Evolutionary conservation across 2,797 vertebrate species (phyloP), one percentile per base, ranked within the genome.

Genomic region (Danio kyathit): DNA sequence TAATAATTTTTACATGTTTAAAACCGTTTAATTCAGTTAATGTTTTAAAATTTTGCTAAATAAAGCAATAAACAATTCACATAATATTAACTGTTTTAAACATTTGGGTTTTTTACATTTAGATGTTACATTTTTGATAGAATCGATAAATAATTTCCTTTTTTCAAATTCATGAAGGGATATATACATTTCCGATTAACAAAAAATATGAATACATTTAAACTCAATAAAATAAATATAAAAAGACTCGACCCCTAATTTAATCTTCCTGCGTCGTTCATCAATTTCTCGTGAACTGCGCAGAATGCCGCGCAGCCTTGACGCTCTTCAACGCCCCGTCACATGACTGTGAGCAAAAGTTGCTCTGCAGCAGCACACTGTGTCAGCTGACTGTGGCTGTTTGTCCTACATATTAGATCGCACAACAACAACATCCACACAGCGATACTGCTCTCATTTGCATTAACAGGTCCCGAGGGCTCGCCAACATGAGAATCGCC

Each of bases 401-500:
- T 61, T 17, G 1, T 46, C 21, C 46, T 74, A 44, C 52, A 82
- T 21, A 74, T 49, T 19, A 63, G 48, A 5, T 17, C 38, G 43
- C 49, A 44, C 11, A 43, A 74, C 21, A 19, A 57, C 57, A 46
- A 43, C 5, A 0, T 6, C 1, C 38, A 38, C 52, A 40, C 11
- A 40, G 17, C 29, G 12, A 38, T 5, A 60, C 52, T 19, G 16
- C 17, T 48, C 16, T 79, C 54, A n/a, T 12, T 21, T 60, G 19
- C 43, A 16, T 44, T 61, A 46, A 46, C 6, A 61, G 16, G 6
- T 65, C n/a, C 56, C 0, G 38, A 57, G 3, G 48, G 40, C 3
- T 11, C 59, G 54, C 16, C 41, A 85, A 52, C 16, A 90, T 89
- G 88, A 86, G 81, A 81, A 4, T 83, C 65, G 16, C 54, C 1